Evolutionary conservation across 2,113 vertebrate genomes (phyloP), one percentile per base, ranked within the genome.

Genomic region (Picathartes gymnocephalus): DNA sequence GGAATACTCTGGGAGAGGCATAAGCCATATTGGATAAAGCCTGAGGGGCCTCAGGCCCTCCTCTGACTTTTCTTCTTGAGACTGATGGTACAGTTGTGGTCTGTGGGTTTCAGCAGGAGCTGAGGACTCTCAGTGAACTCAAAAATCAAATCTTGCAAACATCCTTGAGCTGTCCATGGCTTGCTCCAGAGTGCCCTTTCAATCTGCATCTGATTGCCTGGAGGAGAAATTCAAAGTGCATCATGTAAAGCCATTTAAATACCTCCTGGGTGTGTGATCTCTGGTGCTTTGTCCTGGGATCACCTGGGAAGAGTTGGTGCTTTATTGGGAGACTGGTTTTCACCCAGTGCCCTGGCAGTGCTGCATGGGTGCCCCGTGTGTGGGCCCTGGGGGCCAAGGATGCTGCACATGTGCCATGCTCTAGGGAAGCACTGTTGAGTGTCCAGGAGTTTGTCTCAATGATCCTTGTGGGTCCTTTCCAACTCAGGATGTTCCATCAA

Each of bases 391-490:
- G 35, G 21, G 5, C 42, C 27, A 20, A n/a, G 42, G 57, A 15
- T 60, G 72, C 19, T 65, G 27, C 2, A 0, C 2, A 1, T 3
- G 13, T 69, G 6, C 65, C 24, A 1, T 15, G 50, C 31, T 11
- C 27, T 6, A 51, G 47, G 33, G 53, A 66, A 33, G 42, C 20
- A 44, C 5, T 22, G 33, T 9, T 58, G 33, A 18, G 16, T 60
- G 21, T 48, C 79, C 47, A 69, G 21, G 40, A 62, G 17, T 48
- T 35, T 40, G 53, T 10, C 30, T 23, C 17, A 2, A 33, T 81
- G 44, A 51, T 81, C 39, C 20, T 30, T n/a, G 13, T n/a, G 30
- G 14, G 27, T 48, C 17, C 30, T 48, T 69, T 69, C 22, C 56
- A 62, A 37, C 22, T 69, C 35, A 42, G 62, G 35, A 23, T 35